Base-by-base conservation (phyloP, 2,797 vertebrate species). In the Spheniscus humboldti region DNA sequence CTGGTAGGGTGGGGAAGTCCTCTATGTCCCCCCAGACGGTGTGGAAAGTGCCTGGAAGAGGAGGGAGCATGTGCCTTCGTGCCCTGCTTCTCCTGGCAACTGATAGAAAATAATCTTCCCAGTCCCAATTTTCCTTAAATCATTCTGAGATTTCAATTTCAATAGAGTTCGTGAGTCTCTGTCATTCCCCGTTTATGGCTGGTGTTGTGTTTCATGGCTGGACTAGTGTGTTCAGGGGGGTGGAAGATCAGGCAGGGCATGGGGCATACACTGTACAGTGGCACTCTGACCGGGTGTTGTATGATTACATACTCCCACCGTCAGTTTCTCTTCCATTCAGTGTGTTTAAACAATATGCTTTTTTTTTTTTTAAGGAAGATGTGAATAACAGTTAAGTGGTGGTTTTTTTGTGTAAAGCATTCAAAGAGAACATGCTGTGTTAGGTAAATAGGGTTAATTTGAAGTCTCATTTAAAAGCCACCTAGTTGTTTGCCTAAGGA, bases 391-490 rank as follows among this genome's bases (percentile, higher is more conserved):
- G 39, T 78, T 64, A 94, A 79, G 45, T 77, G 33, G 33, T 63
- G 11, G 7, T 37, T 24, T 96, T 95, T 92, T 87, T 13, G 14
- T 90, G 37, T 95, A 78, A 68, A 82, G 13, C 39, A 66, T 86
- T 94, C 47, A 75, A 94, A 95, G 92, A 86, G 91, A 97, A 66
- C 55, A n/a, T 76, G 50, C 79, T 88, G 50, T 56, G 55, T 96
- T 94, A 94, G 92, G 64, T 96, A 95, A 95, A 95, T 55, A 95
- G 52, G 23, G 48, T 96, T 97, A 96, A 94, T 90, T 77, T 69
- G 48, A 95, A 85, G 50, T 94, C 96, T 96, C 68, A 82, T 97
- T 94, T 92, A 50, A 95, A 92, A 95, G 78, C 75, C 47, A 90
- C 59, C 73, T 56, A 96, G 64, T 55, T 92, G 56, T 90, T 97